Evolutionary conservation across 2,888 invertebrate species (phyloP), one percentile per base, ranked within the genome.

Genomic region (Chalcis sispes): DNA sequence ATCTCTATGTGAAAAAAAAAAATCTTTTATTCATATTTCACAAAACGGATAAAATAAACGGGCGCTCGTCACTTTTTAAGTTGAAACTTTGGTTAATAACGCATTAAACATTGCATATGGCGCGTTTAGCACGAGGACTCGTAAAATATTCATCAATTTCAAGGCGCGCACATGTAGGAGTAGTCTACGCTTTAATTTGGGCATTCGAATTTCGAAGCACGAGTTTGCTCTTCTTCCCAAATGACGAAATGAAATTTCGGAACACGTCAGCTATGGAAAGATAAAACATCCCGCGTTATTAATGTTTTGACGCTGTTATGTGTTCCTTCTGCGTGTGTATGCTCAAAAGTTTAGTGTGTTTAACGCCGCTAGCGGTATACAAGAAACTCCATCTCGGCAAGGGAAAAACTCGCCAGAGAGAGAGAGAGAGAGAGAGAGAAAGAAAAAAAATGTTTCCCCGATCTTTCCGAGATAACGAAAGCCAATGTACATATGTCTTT

Each of bases 251-350:
- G 42, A 56, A 54, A 66, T 67, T 67, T 58, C 46, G 48, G 40
- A 10, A 40, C 61, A 54, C 54, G 62, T 72, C 70, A 56, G 54
- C 40, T 29, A 7, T 46, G 64, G 72, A 72, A 56, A 64, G 54
- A 46, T n/a, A 64, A 72, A 54, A 54, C 61, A 42, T 52, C 46
- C 18, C 48, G 42, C 15, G 27, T 65, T 72, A 72, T 72, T 65
- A 58, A 72, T 72, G 65, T 65, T 72, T 72, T 72, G 59, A 72
- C 65, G 72, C 72, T 46, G 50, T 40, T n/a, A n/a, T n/a, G n/a
- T 58, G 36, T 10, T 36, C 46, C 13, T 15, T 5, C 46, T 46
- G 18, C 18, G 48, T 48, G 13, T 52, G 40, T 52, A 40, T 42
- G 54, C 25, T 46, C 40, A 15, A 46, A 64, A 72, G 27, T 72